phyloP scores from a whole-genome alignment of 2,888 invertebrate genomes.

The Phyllotreta striolata region DNA sequence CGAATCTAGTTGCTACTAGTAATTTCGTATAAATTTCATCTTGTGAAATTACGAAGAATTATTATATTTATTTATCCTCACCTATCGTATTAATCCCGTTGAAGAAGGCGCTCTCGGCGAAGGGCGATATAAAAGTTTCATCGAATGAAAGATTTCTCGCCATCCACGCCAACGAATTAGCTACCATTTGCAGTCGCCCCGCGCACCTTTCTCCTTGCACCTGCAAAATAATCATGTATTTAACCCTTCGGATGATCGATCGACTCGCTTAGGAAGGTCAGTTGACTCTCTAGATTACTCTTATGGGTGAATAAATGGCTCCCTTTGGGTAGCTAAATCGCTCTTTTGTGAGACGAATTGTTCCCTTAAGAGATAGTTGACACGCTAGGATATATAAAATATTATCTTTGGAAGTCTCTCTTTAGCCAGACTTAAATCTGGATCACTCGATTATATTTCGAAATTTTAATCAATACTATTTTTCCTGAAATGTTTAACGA shows the following conservation, averaged over 20 bases:
- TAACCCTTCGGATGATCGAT: not conserved
- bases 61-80: constrained; percentile 63
- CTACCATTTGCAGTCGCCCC: constrained; percentile 83
- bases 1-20: constrained; percentile 32
- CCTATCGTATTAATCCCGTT: constrained; percentile 94
- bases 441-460: too few relatives aligned
- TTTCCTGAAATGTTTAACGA: too few relatives aligned
- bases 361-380: too few relatives aligned
- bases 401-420: too few relatives aligned
- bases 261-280: not conserved
- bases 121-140: constrained; percentile 94
- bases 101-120: constrained; percentile 90
- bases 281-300: not conserved
- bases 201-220: constrained; percentile 75
- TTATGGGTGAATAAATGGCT: too few relatives aligned
- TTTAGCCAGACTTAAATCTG: too few relatives aligned
- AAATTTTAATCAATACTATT: too few relatives aligned
- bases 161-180: constrained; percentile 95
- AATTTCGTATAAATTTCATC: constrained; percentile 2
- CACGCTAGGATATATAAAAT: too few relatives aligned
- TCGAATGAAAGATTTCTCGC: constrained; percentile 94
- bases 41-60: not conserved
- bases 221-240: constrained; percentile 27
- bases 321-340: too few relatives aligned
- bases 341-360: too few relatives aligned